Conservation (phyloP, 2,888 invertebrate species). For the Dolomedes plantarius region DNA sequence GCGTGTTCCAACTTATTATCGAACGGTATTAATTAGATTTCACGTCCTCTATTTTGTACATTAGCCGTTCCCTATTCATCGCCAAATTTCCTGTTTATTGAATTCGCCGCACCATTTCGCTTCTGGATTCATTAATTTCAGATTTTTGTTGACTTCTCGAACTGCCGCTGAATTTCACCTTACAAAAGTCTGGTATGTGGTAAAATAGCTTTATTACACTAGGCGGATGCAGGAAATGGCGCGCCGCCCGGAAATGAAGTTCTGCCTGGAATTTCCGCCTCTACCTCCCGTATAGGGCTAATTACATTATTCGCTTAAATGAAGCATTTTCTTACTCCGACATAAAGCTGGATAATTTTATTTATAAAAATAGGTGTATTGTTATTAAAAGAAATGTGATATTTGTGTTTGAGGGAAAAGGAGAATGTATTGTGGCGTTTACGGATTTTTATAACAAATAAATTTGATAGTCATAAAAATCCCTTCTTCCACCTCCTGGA, state of each 20-base stretch:
- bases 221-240: neutral
- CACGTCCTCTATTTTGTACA: no score
- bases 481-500: no score
- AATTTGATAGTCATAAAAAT: no score
- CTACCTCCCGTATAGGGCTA: neutral
- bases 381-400: neutral
- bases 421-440: no score
- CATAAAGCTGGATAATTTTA: neutral
- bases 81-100: neutral
- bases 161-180: neutral
- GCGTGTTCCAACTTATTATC: no score
- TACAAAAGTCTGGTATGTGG: neutral
- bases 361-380: neutral
- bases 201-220: neutral
- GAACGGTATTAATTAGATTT: no score
- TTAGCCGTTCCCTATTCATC: no score
- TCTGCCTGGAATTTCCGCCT: neutral
- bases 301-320: neutral
- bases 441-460: no score
- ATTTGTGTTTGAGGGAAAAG: no score
- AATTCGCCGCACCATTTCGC: neutral
- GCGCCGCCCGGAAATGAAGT: neutral
- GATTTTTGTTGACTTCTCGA: neutral
- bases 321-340: neutral
- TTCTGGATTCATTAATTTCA: neutral